These are phyloP conservation scores for Neuroscelio doddi DNA, from an alignment of 2,888 invertebrate species.

Conservation along the genomic window DNA sequence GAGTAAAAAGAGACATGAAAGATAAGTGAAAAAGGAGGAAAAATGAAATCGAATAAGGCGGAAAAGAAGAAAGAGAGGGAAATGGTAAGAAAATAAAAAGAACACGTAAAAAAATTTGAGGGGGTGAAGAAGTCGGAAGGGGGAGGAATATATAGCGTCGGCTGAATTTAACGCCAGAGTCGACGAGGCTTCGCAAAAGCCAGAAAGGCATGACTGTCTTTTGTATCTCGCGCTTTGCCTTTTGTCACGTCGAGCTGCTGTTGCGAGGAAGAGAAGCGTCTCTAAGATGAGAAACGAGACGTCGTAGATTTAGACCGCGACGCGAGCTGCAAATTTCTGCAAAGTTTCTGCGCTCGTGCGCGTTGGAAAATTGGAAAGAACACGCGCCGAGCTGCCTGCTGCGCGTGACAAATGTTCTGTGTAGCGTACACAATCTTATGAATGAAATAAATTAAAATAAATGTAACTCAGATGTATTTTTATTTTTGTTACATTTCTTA, in stretches of 20 bases:
- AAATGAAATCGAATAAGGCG: too few relatives aligned
- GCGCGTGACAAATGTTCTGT: too few relatives aligned
- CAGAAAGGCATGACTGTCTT: conserved; percentile 38
- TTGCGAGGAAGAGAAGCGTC: conserved; percentile 13
- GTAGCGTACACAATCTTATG: too few relatives aligned
- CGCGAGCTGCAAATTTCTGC: conserved; percentile 24
- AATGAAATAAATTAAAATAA: too few relatives aligned
- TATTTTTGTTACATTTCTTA: too few relatives aligned
- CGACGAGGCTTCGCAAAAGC: conserved; percentile 35
- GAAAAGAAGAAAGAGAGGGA: conserved; percentile 1
- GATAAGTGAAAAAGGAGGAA: conserved; percentile 15
- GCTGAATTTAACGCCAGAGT: conserved; percentile 62
- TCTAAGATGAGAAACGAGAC: conserved; percentile 37
- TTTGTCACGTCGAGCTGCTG: conserved; percentile 29
- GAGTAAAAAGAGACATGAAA: conserved; percentile 32
- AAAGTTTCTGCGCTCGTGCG: conserved; percentile 27
- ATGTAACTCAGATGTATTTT: too few relatives aligned
- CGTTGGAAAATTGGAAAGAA: conserved; percentile 37
- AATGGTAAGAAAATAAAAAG: conserved; percentile 7
- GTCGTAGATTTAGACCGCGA: conserved; percentile 29
- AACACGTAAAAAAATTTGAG: conserved; percentile 3
- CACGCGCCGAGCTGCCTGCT: too few relatives aligned
- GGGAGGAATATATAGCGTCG: conserved; percentile 46
- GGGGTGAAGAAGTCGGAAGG: conserved; percentile 5
- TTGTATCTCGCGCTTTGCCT: conserved; percentile 47